phyloP scores from a whole-genome alignment of 2,888 invertebrate species.

The Callimorpha dominula region DNA sequence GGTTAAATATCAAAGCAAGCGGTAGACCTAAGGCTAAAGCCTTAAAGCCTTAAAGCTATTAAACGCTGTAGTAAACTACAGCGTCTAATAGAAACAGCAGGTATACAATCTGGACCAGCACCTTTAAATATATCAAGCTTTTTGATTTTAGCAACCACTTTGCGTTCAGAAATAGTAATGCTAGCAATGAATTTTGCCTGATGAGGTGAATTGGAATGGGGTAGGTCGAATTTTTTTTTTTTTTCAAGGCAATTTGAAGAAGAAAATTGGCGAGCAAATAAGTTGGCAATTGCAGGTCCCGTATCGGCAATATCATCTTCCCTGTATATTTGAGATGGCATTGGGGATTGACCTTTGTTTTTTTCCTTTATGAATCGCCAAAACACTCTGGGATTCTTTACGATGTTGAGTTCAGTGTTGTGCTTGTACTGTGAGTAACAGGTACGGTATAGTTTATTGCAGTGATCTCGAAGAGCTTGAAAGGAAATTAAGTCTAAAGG shows the following conservation, averaged over 20 bases:
- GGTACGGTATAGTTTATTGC: background rate
- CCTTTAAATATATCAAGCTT: background rate
- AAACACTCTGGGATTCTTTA: background rate
- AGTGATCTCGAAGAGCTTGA: too few relatives aligned
- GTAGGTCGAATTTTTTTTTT: background rate
- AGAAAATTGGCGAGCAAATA: background rate
- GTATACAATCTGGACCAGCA: background rate
- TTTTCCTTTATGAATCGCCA: background rate
- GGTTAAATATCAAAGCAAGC: background rate
- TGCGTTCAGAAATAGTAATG: background rate
- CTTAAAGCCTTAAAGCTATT: background rate
- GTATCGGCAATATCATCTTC: background rate
- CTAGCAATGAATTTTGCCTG: background rate
- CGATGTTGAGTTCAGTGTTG: background rate
- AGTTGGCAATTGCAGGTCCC: too few relatives aligned
- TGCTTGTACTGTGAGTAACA: background rate
- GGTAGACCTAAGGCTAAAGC: background rate
- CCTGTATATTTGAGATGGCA: background rate
- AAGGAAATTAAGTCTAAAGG: too few relatives aligned
- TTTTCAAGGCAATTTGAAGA: background rate
- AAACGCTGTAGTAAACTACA: background rate
- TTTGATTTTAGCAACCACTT: background rate
- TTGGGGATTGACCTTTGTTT: background rate
- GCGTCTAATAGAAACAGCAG: background rate
- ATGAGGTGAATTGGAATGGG: background rate